These are phyloP conservation scores for Globia sparganii DNA, from an alignment of 2,888 invertebrate genomes.

Conservation along the genomic window DNA sequence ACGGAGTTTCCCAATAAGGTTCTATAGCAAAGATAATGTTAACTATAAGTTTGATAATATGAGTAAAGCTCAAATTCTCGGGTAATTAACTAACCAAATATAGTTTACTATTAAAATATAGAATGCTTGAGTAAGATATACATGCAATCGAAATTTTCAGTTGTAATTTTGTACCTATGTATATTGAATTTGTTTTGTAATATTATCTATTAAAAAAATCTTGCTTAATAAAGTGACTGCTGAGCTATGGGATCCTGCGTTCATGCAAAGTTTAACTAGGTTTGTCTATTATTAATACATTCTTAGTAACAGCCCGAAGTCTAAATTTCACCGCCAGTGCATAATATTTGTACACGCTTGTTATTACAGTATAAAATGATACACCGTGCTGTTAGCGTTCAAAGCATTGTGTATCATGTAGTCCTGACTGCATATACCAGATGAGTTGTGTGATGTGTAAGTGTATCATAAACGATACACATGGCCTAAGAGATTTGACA, in stretches of 20 bases:
- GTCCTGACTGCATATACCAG: too few relatives aligned
- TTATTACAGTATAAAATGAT: too few relatives aligned
- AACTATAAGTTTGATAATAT: constrained; percentile 41
- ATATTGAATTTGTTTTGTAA: constrained; percentile 4
- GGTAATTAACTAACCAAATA: constrained; percentile 42
- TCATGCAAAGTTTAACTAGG: background rate
- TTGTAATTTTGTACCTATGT: background rate
- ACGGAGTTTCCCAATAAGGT: constrained; percentile 24
- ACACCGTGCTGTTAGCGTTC: too few relatives aligned
- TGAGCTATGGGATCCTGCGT: background rate
- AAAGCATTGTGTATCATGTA: too few relatives aligned
- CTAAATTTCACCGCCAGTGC: background rate
- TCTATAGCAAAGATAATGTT: constrained; percentile 30
- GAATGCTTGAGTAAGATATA: background rate
- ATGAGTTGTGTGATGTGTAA: too few relatives aligned
- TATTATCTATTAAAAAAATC: background rate
- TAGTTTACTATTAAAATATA: constrained; percentile 25
- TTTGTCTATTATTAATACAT: background rate
- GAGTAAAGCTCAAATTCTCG: constrained; percentile 36
- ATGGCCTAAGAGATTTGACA: too few relatives aligned
- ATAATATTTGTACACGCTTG: too few relatives aligned
- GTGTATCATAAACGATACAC: too few relatives aligned
- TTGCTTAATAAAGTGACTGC: background rate
- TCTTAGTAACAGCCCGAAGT: background rate
- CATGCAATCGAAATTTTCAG: background rate